Evolutionary conservation across 2,797 vertebrate genomes (phyloP), one percentile per base, ranked within the genome.

Genomic region (Lacerta viridis): DNA sequence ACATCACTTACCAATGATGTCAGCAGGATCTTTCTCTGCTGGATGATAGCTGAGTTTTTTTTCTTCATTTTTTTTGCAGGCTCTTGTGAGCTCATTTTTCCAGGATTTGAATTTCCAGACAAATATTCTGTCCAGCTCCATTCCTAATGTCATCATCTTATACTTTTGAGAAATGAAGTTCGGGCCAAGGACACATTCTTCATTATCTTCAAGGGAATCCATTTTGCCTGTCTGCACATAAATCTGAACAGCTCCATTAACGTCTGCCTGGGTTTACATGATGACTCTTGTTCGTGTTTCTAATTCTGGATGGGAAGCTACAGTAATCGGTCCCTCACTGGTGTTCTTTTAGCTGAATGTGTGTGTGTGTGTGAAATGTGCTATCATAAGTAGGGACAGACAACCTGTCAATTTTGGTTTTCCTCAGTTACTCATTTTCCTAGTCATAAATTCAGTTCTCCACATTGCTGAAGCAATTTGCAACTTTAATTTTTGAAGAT

Each of bases 71-170:
- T 92, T 90, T 84, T 3, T 71, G 20, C 29, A 36, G 46, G 33
- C 90, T 6, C 33, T 74, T 81, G 33, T 87, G 43, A 91, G 9
- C 0, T 18, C 72, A 90, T 92, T 93, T 39, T 8, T 2, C 4
- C 82, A 86, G 7, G 43, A 84, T 84, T 90, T 90, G 80, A 92
- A 84, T 92, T 92, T 95, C 75, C 74, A 92, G 87, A 89, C 13
- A 90, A 91, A 50, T 88, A 23, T 3, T 88, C 71, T 88, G 29
- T 89, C 71, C 69, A 82, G 0, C 3, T 89, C 36, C 88, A 90
- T 93, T 80, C 46, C 41, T 84, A 69, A 78, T 83, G 23, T 61
- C 77, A 39, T 83, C 25, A 80, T 81, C 36, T 50, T 88, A 80
- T 72, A n/a, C 39, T 88, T 89, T 64, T 43, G 27, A 93, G 66